A percentile compares a stretch with the other conserved stretches of the same genome.
These are phyloP conservation scores for Benitochromis conjunctus DNA, from an alignment of 2,113 vertebrate species.

Conservation along the genomic window DNA sequence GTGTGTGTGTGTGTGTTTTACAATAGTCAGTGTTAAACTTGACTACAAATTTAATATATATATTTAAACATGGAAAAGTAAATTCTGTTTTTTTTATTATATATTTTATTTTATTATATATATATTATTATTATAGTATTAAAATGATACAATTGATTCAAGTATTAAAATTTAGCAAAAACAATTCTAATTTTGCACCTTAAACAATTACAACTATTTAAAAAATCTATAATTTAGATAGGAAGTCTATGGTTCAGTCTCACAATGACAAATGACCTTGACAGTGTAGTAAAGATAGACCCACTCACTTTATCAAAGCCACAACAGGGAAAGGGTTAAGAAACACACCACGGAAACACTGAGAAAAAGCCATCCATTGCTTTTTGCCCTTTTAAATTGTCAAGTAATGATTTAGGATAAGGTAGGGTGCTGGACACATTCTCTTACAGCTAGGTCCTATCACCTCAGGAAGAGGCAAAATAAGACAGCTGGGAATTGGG, in stretches of 20 bases:
- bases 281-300: slow-evolving; percentile 30
- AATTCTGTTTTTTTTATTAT: no score
- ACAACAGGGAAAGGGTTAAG: slow-evolving; percentile 48
- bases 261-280: slow-evolving; percentile 46
- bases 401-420: slow-evolving; percentile 69
- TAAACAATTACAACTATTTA: neutral
- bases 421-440: slow-evolving; percentile 23
- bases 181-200: neutral
- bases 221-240: neutral
- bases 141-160: neutral
- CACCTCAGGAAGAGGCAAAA: slow-evolving; percentile 32
- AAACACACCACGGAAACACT: slow-evolving; percentile 61
- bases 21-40: no score
- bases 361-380: slow-evolving; percentile 55
- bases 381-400: slow-evolving; percentile 71
- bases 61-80: neutral
- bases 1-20: no score
- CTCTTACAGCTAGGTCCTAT: slow-evolving; percentile 38
- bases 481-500: slow-evolving; percentile 6
- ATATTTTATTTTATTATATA: no score
- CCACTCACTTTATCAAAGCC: slow-evolving; percentile 53
- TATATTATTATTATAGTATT: neutral
- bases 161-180: neutral
- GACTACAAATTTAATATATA: no score
- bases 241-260: neutral